Conservation (phyloP, 1,140 invertebrate genomes). For the Mercenaria mercenaria region DNA sequence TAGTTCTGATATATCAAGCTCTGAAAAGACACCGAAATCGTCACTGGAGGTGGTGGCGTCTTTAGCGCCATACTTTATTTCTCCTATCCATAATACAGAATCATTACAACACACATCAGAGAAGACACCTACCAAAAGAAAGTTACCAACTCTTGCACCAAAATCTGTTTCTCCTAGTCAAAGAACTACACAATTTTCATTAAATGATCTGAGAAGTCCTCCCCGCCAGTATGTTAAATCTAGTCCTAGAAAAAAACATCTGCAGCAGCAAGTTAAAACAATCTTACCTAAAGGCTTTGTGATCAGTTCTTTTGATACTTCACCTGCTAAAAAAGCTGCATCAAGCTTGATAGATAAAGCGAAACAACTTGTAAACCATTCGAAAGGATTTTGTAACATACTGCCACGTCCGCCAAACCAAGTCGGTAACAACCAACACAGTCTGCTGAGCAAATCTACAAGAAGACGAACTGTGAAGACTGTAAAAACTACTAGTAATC, state of each 20-base stretch:
- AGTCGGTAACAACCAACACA: not conserved
- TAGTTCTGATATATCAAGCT: not conserved
- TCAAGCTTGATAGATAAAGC: constrained; percentile 74
- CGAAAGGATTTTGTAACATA: constrained; percentile 46
- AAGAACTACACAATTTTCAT: not conserved
- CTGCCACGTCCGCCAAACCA: constrained; percentile 57
- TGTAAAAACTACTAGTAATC: not conserved
- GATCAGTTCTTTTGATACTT: constrained; percentile 74
- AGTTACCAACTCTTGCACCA: constrained; percentile 51
- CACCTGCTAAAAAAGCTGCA: constrained; percentile 80
- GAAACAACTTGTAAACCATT: constrained; percentile 63
- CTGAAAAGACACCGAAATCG: constrained; percentile 38
- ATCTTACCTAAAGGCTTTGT: constrained; percentile 82
- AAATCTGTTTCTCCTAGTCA: constrained; percentile 60
- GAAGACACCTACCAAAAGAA: constrained; percentile 71
- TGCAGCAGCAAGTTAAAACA: constrained; percentile 76
- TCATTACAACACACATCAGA: constrained; percentile 59
- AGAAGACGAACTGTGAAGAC: not conserved
- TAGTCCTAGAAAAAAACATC: constrained; percentile 76
- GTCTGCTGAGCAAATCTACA: not conserved
- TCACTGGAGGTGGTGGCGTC: constrained; percentile 71
- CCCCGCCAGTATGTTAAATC: constrained; percentile 29
- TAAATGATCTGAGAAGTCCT: not conserved
- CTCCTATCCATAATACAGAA: constrained; percentile 40
- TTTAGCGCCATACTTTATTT: constrained; percentile 69